Percentiles rank a stretch among this genome's conserved stretches.
phyloP scores from a whole-genome alignment of 2,113 vertebrate species.

The Hemicordylus capensis region DNA sequence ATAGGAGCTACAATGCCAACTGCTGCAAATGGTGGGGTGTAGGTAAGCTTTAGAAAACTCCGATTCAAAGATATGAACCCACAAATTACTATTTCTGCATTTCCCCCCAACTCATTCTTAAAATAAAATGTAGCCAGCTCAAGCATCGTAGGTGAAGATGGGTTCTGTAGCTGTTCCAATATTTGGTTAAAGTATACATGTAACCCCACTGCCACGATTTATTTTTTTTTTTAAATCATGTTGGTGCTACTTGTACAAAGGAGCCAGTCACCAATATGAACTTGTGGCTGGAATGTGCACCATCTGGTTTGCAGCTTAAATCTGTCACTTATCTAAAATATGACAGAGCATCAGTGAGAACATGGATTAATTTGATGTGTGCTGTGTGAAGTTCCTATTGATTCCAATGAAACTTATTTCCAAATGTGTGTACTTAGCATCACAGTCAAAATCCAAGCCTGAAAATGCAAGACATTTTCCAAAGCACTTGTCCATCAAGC shows the following conservation, averaged over 20 bases:
- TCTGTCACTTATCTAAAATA: neutral
- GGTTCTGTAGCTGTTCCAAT: neutral
- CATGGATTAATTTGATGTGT: neutral
- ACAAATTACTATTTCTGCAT: constrained; percentile 26
- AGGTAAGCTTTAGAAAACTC: constrained; percentile 61
- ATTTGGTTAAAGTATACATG: neutral
- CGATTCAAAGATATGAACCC: constrained; percentile 59
- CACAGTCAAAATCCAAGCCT: neutral
- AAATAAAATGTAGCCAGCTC: constrained; percentile 25
- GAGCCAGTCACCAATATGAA: neutral
- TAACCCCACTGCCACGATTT: neutral
- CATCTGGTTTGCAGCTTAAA: neutral
- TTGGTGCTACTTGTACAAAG: neutral
- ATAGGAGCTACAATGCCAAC: neutral
- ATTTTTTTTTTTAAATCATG: no score
- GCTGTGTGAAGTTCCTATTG: neutral
- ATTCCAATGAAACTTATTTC: neutral
- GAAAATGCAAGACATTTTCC: neutral
- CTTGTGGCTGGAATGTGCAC: neutral
- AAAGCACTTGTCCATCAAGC: neutral
- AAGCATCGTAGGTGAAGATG: neutral
- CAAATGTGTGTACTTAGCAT: neutral
- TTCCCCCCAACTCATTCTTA: constrained; percentile 25
- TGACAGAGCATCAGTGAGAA: neutral
- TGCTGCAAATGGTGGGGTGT: constrained; percentile 53